A percentile compares a stretch with the other conserved stretches of the same genome.
phyloP scores from a whole-genome alignment of 2,797 vertebrate species.

The Tokudaia tokunoshimensis region DNA sequence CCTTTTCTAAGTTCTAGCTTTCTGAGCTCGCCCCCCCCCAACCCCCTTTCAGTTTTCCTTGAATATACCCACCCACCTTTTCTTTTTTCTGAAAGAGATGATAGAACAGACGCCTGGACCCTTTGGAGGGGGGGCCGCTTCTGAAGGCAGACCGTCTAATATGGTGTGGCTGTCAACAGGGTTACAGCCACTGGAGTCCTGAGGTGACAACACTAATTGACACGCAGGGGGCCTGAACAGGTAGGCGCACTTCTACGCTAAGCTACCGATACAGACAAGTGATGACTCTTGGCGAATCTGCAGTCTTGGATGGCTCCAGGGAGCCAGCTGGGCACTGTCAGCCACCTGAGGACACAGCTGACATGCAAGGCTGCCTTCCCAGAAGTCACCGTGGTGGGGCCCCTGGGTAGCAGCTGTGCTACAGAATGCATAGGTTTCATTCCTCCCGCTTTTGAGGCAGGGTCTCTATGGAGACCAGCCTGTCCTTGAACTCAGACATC shows the following conservation, averaged over 20 bases:
- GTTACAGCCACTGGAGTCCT: background rate
- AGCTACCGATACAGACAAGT: background rate
- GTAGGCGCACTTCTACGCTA: background rate
- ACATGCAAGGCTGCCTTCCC: background rate
- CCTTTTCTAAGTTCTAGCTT: background rate
- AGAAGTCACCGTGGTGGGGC: background rate
- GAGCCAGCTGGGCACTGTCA: background rate
- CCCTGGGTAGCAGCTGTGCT: background rate
- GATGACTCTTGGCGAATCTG: background rate
- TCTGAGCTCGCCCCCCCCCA: background rate
- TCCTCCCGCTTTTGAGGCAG: background rate
- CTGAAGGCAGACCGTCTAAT: background rate
- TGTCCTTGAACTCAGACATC: background rate
- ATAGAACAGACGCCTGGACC: background rate
- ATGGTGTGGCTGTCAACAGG: background rate
- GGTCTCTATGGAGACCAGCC: background rate
- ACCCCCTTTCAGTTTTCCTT: background rate
- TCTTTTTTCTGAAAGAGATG: background rate
- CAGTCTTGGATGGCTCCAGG: background rate
- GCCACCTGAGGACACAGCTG: background rate
- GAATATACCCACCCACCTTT: background rate
- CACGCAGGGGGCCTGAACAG: fast-evolving
- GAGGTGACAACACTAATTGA: fast-evolving
- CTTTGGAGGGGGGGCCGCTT: background rate
- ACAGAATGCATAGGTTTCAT: background rate